Base-by-base conservation (phyloP, 2,888 invertebrate genomes). In the Orthosia gothica region DNA sequence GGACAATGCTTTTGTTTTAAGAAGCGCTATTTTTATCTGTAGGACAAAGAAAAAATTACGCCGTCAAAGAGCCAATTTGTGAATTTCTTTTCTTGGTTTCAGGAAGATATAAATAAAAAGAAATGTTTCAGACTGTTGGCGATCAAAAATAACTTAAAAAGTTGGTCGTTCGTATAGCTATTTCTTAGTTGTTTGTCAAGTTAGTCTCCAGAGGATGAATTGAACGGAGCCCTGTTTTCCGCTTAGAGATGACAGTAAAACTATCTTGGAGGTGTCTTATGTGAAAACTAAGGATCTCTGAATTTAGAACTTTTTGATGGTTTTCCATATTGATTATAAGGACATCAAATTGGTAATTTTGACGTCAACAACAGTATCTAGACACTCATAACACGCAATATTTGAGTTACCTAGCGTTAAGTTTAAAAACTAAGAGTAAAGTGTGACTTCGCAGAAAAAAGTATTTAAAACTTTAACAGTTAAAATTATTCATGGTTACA, bases 1-100 rank as follows among this genome's bases (percentile, higher is more conserved):
- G 23, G 58, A 26, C 50, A 71, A 47, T 55, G 50, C 20, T 68
- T 67, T 81, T 77, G 59, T 76, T 59, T 61, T 65, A 71, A 64
- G 18, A 50, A 54, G 15, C 55, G 55, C 55, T 61, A 58, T 62
- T 70, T 59, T 52, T n/a, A 47, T 62, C 47, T 32, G 7, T 75
- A 15, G 15, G 13, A 0, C 5, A 11, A 66, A 52, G 5, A 58
- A 45, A 52, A 45, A 20, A 15, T 12, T 2, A 40, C n/a, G 18
- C 20, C 16, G 15, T 12, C 23, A 58, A 49, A 58, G 40, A 40
- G 40, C 7, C 7, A 40, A 40, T 40, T 71, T 40, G 47, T 16
- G n/a, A 57, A 40, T 20, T 45, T 2, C 13, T 40, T 13, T n/a
- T 23, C 18, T 20, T 15, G 15, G 20, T 52, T 52, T 20, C 20